A percentile compares a stretch with the other conserved stretches of the same genome.
phyloP scores from a whole-genome alignment of 1,140 invertebrate species.

The Cyphomyrmex costatus region DNA sequence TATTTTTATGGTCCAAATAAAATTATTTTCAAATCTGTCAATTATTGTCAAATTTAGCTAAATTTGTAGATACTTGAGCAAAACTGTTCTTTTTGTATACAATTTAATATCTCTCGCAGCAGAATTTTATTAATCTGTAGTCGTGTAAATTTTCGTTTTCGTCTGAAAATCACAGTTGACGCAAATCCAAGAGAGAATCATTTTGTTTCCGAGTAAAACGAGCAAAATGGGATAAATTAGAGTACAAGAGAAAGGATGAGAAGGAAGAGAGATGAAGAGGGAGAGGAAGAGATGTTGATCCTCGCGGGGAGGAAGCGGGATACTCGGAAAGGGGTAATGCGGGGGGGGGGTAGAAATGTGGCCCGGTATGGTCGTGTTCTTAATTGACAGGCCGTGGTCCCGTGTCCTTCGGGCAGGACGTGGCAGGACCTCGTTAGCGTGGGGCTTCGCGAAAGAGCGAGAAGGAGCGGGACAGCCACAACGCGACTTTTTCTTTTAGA shows the following conservation, averaged over 20 bases:
- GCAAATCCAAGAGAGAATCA: constrained; percentile 10
- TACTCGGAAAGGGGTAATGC: constrained; percentile 53
- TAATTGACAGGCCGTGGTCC: constrained; percentile 86
- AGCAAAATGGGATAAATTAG: constrained; percentile 42
- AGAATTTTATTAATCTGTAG: background rate
- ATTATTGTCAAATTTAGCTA: too few species aligned
- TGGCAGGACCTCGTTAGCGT: constrained; percentile 86
- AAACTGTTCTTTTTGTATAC: too few species aligned
- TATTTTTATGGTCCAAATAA: too few species aligned
- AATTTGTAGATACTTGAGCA: too few species aligned
- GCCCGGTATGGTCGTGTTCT: constrained; percentile 85
- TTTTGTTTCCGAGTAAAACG: background rate
- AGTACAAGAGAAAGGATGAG: constrained; percentile 43
- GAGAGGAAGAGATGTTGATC: constrained; percentile 53
- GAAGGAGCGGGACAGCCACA: constrained; percentile 55
- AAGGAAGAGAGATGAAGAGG: constrained; percentile 50
- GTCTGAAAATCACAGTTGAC: background rate
- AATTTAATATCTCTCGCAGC: background rate
- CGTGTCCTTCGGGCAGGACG: constrained; percentile 81
- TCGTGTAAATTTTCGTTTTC: background rate
- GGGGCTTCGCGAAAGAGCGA: constrained; percentile 67
- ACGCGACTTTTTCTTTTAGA: constrained; percentile 58
- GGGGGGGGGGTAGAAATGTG: constrained; percentile 82
- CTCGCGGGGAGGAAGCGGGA: constrained; percentile 49
- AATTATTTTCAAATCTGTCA: too few species aligned